These are phyloP conservation scores for Anhinga rufa DNA, from an alignment of 2,113 vertebrate species.

Conservation along the genomic window DNA sequence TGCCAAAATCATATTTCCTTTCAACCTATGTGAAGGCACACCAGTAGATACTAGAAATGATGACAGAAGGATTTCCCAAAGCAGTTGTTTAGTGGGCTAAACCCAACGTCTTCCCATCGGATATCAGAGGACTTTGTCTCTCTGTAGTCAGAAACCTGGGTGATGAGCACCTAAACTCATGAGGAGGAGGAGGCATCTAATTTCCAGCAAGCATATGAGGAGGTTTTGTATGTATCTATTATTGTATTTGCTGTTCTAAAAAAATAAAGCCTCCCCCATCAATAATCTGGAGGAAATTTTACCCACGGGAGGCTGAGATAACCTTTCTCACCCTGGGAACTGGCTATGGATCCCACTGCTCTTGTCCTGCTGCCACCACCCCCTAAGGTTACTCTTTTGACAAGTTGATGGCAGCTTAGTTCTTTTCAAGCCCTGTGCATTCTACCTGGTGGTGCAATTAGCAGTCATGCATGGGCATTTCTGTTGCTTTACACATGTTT, in stretches of 20 bases:
- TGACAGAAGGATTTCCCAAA: neutral
- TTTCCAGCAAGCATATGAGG: neutral
- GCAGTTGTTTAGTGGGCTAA: neutral
- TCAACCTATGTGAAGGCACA: neutral
- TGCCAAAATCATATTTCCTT: neutral
- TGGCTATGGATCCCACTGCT: neutral
- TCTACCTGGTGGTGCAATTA: neutral
- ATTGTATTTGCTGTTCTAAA: neutral
- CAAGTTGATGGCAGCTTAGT: neutral
- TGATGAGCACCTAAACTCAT: neutral
- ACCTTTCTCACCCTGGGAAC: neutral
- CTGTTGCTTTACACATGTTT: neutral
- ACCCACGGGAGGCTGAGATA: neutral
- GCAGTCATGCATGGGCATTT: neutral
- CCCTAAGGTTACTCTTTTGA: neutral
- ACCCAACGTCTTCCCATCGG: neutral
- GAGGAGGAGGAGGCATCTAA: neutral
- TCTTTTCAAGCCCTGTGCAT: neutral
- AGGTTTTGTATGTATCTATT: neutral
- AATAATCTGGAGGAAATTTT: neutral
- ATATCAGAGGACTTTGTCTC: neutral
- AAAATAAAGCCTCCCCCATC: neutral
- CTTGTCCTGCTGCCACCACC: neutral
- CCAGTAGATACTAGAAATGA: neutral
- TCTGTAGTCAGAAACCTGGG: neutral